Evolutionary conservation across 2,888 invertebrate genomes (phyloP).

Genomic region (Drosophila rubida): DNA sequence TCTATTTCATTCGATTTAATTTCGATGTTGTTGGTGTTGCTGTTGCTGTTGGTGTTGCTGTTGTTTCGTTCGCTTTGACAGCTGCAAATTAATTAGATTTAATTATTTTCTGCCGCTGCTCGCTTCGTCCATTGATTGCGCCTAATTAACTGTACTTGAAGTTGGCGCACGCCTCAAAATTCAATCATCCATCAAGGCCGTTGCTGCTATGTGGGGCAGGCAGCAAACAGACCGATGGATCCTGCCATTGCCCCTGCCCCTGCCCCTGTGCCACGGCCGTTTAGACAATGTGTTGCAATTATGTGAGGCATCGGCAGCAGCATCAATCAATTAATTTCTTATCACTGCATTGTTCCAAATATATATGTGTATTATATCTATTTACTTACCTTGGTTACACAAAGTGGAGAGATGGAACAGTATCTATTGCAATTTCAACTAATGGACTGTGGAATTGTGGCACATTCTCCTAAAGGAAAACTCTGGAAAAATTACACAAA

Average conservation of each 20-base stretch:
- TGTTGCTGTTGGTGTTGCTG: constrained; percentile 5
- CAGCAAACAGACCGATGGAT: not conserved
- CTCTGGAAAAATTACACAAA: not conserved
- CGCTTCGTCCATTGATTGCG: constrained; percentile 65
- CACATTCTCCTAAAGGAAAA: not conserved
- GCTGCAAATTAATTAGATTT: constrained; percentile 78
- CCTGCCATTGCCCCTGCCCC: constrained; percentile 6
- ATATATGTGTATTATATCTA: not conserved
- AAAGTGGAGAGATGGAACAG: not conserved
- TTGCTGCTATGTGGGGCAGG: not conserved
- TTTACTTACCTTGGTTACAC: not conserved
- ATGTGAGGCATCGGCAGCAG: constrained; percentile 38
- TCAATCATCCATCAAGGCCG: constrained; percentile 72
- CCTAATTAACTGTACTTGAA: constrained; percentile 79
- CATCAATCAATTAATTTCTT: constrained; percentile 70
- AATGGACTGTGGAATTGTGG: not conserved
- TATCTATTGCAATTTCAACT: not conserved
- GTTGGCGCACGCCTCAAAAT: constrained; percentile 73
- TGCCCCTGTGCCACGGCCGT: not conserved
- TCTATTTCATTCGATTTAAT: constrained; percentile 1
- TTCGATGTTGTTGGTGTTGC: constrained; percentile 5
- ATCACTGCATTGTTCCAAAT: constrained; percentile 39
- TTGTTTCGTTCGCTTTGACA: constrained; percentile 58
- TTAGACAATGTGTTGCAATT: constrained; percentile 71
- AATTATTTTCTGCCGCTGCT: constrained; percentile 62